Percentiles rank a stretch among this genome's conserved stretches.
phyloP scores from a whole-genome alignment of 2,113 vertebrate genomes.

The Aramus guarauna region DNA sequence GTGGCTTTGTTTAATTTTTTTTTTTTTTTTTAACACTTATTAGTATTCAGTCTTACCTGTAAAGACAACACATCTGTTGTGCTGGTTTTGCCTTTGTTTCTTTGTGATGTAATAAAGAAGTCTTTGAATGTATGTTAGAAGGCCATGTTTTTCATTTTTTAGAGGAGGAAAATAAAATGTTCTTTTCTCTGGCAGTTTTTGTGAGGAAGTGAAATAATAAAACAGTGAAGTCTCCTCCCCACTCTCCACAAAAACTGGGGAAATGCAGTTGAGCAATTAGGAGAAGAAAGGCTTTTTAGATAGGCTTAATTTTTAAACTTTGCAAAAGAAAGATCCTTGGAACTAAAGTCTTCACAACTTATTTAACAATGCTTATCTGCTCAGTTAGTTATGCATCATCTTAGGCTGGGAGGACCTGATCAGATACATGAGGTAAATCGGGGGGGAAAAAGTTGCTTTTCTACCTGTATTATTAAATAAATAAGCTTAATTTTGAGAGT shows the following conservation, averaged over 20 bases:
- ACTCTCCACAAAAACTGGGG: background rate
- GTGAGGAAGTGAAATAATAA: slow-evolving; percentile 34
- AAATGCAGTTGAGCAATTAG: background rate
- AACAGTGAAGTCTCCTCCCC: background rate
- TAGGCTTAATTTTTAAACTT: background rate
- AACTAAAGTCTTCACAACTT: background rate
- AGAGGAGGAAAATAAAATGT: background rate
- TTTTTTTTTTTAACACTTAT: background rate
- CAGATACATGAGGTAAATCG: background rate
- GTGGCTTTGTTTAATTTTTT: background rate
- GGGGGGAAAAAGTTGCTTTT: background rate
- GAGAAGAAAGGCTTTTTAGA: background rate
- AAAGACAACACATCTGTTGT: background rate
- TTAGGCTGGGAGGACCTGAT: background rate
- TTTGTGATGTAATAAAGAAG: background rate
- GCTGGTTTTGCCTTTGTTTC: background rate
- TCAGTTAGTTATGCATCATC: background rate
- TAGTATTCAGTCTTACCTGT: background rate
- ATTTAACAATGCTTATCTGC: no score
- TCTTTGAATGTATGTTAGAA: background rate
- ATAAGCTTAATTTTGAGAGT: background rate
- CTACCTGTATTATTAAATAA: background rate
- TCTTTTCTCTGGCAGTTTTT: background rate
- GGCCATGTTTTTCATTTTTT: background rate
- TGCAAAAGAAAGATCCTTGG: background rate